Evolutionary conservation across 2,797 vertebrate species (phyloP).

Genomic region (Cossypha dichroa): DNA sequence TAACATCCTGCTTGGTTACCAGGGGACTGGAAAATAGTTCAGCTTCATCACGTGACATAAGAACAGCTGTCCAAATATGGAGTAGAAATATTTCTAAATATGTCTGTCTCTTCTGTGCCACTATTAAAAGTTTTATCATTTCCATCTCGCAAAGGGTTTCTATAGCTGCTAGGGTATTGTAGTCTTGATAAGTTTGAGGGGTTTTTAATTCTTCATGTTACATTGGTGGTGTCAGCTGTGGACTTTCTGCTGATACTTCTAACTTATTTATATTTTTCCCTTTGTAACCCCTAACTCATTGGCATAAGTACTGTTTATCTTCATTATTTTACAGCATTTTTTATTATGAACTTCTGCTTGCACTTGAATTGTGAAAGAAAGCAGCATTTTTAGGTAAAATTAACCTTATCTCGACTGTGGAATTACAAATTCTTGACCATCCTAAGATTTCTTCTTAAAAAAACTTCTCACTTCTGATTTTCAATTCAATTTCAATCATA

Average conservation of each 20-base stretch:
- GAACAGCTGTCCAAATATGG: constrained; percentile 5
- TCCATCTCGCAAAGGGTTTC: background rate
- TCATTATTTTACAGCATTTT: background rate
- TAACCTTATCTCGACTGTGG: background rate
- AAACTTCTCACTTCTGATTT: background rate
- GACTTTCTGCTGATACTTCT: background rate
- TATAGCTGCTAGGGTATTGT: background rate
- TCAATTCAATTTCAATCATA: background rate
- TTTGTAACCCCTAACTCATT: background rate
- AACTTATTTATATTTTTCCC: background rate
- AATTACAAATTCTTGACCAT: background rate
- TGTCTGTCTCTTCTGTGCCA: background rate
- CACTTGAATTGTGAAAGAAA: background rate
- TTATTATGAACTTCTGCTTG: background rate
- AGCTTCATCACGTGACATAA: background rate
- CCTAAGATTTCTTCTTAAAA: background rate
- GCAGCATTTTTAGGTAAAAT: background rate
- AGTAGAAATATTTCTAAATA: background rate
- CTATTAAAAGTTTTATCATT: background rate
- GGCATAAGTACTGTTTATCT: background rate
- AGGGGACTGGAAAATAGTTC: background rate
- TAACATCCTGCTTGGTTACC: background rate
- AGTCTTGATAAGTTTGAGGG: background rate
- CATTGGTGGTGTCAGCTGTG: background rate
- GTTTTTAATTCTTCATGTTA: background rate